Base-by-base conservation (phyloP, 2,797 vertebrate genomes). In the Sebastes matsubarae region DNA sequence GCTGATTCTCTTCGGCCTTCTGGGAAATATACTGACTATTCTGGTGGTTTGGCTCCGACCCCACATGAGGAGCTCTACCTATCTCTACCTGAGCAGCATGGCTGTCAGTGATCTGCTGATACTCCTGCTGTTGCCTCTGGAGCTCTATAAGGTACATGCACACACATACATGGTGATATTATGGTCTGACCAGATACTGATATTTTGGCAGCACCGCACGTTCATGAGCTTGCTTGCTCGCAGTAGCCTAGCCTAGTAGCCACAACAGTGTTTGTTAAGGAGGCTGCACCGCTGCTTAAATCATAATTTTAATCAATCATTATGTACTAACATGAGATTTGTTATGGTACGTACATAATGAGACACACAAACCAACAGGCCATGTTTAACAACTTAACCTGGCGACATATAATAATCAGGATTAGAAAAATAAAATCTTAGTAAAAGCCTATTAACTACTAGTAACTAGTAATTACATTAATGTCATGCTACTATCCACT, bases 41-140 rank as follows among this genome's bases (percentile, higher is more conserved):
- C 87, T 97, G 65, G 95, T 97, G 80, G 96, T 97, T 61, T 95
- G 94, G 88, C 89, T 93, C 20, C 94, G 95, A 71, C 96, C 94
- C 24, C 94, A 94, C 57, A 96, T 96, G 95, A 93, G 94, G 79
- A 96, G 95, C 69, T 96, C 95, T 0, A 95, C 96, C 60, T 97
- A 96, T 90, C 91, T 96, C 69, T 97, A 97, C 91, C 93, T 97
- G 79, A 96, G 95, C 91, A 97, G 96, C 77, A 97, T 97, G 96
- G 96, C 96, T 0, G 81, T 96, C 1, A 97, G 96, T 0, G 96
- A 97, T 57, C 93, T 96, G 61, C 68, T 97, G 29, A 96, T 97
- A 13, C 95, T 96, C 16, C 87, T 95, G 0, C 93, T 96, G 42
- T 86, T 97, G 81, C 96, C 96, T 22, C 94, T 96, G 60, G 96